Conservation (phyloP, 2,888 invertebrate genomes). For the Luffia ferchaultella region DNA sequence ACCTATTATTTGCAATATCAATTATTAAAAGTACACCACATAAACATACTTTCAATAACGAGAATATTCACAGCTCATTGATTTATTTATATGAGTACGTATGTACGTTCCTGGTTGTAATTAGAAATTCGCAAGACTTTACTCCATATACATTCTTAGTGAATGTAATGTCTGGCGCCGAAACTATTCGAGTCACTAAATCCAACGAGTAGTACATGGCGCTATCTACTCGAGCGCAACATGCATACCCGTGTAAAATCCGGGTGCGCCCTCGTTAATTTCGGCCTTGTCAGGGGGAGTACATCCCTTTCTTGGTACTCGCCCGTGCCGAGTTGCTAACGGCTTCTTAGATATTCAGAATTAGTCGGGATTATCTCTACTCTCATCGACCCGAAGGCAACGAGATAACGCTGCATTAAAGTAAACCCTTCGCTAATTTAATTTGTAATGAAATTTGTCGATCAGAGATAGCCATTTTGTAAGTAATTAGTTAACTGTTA, state of each 20-base stretch:
- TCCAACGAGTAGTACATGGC: constrained; percentile 36
- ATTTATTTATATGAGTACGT: too few species aligned
- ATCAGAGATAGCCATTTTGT: too few species aligned
- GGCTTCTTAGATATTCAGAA: constrained; percentile 19
- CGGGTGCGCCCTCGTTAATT: constrained; percentile 48
- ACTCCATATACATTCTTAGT: neutral
- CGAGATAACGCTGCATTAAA: neutral
- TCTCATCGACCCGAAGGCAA: neutral
- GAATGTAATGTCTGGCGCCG: constrained; percentile 23
- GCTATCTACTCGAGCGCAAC: constrained; percentile 41
- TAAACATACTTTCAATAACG: too few species aligned
- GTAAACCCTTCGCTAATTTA: too few species aligned
- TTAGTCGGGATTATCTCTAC: neutral
- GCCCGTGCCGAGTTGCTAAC: constrained; percentile 21
- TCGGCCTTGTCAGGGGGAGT: constrained; percentile 47
- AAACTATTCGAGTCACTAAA: constrained; percentile 57
- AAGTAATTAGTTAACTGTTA: too few species aligned
- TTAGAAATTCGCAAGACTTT: too few species aligned
- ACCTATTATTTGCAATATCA: too few species aligned
- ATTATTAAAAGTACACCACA: too few species aligned
- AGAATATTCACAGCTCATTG: too few species aligned
- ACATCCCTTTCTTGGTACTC: constrained; percentile 57
- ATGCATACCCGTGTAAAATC: constrained; percentile 59
- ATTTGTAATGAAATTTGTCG: too few species aligned
- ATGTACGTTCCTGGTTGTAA: too few species aligned